phyloP scores from a whole-genome alignment of 2,113 vertebrate genomes.

The Catharus bicknelli region DNA sequence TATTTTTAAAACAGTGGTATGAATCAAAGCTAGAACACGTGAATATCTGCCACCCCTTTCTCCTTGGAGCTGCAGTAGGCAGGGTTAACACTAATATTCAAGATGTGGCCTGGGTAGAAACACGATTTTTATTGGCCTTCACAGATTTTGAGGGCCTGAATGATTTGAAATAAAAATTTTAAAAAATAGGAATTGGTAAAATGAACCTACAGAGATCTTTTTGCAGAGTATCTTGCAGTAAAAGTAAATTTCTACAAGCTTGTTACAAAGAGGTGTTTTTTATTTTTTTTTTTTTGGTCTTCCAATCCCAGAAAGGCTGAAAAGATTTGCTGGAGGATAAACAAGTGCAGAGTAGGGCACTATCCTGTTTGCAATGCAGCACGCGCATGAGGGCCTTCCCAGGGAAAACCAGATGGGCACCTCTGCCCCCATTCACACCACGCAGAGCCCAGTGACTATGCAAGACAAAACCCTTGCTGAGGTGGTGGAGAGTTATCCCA shows the following conservation, averaged over 20 bases:
- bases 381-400: fast-evolving
- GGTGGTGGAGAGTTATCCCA: background rate
- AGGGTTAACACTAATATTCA: background rate
- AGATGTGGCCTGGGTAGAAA: background rate
- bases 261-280: background rate
- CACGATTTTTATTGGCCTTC: background rate
- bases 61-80: background rate
- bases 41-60: background rate
- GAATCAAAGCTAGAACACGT: background rate
- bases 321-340: background rate
- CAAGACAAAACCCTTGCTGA: background rate
- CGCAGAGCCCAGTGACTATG: fast-evolving
- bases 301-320: background rate
- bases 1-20: background rate
- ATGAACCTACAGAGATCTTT: background rate
- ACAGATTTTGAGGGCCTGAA: background rate
- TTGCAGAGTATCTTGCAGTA: background rate
- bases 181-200: background rate
- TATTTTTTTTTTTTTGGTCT: background rate
- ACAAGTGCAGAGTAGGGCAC: fast-evolving
- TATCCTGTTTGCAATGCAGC: fast-evolving
- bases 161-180: background rate
- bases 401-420: background rate
- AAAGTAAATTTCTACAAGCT: background rate
- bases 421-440: background rate